phyloP scores from a whole-genome alignment of 1,140 invertebrate genomes.

The Drosophila triauraria region DNA sequence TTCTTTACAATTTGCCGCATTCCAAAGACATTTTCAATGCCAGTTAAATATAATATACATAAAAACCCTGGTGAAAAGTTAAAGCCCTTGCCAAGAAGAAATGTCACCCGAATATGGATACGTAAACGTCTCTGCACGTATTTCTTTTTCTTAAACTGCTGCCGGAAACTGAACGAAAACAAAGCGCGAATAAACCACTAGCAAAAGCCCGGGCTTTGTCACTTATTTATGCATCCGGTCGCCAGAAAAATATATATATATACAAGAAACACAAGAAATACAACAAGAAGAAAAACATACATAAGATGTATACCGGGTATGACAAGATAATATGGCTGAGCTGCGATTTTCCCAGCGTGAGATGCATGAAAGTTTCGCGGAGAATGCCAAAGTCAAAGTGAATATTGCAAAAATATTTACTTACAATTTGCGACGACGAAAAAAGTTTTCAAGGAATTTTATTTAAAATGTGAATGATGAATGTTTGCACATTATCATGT shows the following conservation, averaged over 20 bases:
- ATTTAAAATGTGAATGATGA: slow-evolving; percentile 24
- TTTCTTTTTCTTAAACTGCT: slow-evolving; percentile 50
- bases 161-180: slow-evolving; percentile 65
- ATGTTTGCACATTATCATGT: slow-evolving; percentile 28
- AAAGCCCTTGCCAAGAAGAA: slow-evolving; percentile 18
- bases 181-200: slow-evolving; percentile 25
- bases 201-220: slow-evolving; percentile 56
- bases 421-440: slow-evolving; percentile 38
- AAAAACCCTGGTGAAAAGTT: slow-evolving; percentile 48
- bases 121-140: slow-evolving; percentile 31
- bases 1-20: background rate
- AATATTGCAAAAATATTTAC: slow-evolving; percentile 58
- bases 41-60: slow-evolving; percentile 38
- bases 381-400: slow-evolving; percentile 51
- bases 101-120: slow-evolving; percentile 12
- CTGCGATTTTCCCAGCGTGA: slow-evolving; percentile 38
- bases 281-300: slow-evolving; percentile 29
- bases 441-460: slow-evolving; percentile 35
- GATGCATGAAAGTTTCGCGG: slow-evolving; percentile 20
- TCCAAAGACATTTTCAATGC: slow-evolving; percentile 11
- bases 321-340: slow-evolving; percentile 61
- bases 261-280: slow-evolving; percentile 47
- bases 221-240: slow-evolving; percentile 81
- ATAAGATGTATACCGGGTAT: slow-evolving; percentile 24
- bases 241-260: slow-evolving; percentile 39